Percentiles rank a stretch among this genome's conserved stretches.
phyloP scores from a whole-genome alignment of 2,888 invertebrate genomes.

The Caenorhabditis parvicauda region DNA sequence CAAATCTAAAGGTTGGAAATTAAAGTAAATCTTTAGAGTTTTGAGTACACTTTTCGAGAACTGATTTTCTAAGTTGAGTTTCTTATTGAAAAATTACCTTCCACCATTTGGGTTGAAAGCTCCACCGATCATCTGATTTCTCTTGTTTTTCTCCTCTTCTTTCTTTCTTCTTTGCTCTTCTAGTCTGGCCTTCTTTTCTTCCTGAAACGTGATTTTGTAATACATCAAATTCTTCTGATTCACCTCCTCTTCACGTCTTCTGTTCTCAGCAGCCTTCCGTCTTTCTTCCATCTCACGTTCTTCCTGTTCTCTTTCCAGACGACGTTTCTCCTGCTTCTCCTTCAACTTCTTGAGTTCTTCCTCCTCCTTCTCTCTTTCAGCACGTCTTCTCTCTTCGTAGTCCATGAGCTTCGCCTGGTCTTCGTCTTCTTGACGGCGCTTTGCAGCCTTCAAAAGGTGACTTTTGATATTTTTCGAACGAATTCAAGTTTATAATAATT shows the following conservation, averaged over 20 bases:
- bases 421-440: slow-evolving; percentile 61
- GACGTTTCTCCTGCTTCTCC: slow-evolving; percentile 69
- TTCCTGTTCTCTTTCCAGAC: slow-evolving; percentile 57
- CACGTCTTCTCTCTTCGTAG: slow-evolving; percentile 59
- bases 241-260: slow-evolving; percentile 55
- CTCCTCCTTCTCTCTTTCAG: slow-evolving; percentile 60
- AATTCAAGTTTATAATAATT: neutral
- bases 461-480: neutral
- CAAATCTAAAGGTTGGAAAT: neutral
- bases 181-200: slow-evolving; percentile 48
- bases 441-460: slow-evolving; percentile 46
- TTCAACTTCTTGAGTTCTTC: slow-evolving; percentile 77
- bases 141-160: slow-evolving; percentile 54
- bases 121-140: slow-evolving; percentile 29
- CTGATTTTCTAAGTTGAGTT: slow-evolving; percentile 34
- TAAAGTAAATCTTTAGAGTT: neutral
- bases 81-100: slow-evolving; percentile 32
- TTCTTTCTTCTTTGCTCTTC: slow-evolving; percentile 51
- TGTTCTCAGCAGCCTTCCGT: slow-evolving; percentile 55
- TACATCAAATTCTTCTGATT: neutral
- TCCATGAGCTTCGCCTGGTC: slow-evolving; percentile 58
- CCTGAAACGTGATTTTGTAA: slow-evolving; percentile 26
- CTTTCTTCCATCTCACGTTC: slow-evolving; percentile 55
- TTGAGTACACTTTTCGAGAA: neutral
- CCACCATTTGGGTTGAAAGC: slow-evolving; percentile 27